Evolutionary conservation across 2,888 invertebrate genomes (phyloP).

Genomic region (Mythimna loreyi): DNA sequence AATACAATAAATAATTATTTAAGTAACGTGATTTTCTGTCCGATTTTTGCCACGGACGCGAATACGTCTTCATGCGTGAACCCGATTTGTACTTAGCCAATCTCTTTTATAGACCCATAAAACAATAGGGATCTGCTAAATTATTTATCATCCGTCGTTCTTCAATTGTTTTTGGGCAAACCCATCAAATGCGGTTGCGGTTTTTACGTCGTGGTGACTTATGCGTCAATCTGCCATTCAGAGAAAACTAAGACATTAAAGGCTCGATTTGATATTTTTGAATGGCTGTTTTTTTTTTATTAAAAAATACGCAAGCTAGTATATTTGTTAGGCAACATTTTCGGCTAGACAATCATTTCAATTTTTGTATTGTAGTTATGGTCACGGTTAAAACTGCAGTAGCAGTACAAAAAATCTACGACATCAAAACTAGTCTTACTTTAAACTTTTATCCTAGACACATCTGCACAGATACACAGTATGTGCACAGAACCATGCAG

Average conservation of each 20-base stretch:
- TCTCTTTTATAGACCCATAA: no score
- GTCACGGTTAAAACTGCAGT: not conserved
- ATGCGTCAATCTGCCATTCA: slow-evolving; percentile 21
- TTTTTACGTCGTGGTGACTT: slow-evolving; percentile 34
- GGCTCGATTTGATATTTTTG: no score
- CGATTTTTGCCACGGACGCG: no score
- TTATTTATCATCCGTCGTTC: slow-evolving; percentile 22
- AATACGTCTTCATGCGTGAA: no score
- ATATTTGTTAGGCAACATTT: no score
- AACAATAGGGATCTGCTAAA: slow-evolving; percentile 5
- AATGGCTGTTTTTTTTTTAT: no score
- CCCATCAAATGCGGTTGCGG: slow-evolving; percentile 17
- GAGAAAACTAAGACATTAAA: not conserved
- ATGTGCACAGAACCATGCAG: not conserved
- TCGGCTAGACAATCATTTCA: not conserved
- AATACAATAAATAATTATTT: no score
- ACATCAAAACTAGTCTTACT: not conserved
- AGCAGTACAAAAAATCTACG: not conserved
- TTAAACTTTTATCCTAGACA: not conserved
- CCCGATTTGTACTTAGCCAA: no score
- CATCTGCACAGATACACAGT: not conserved
- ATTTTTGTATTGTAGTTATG: not conserved
- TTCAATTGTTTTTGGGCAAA: slow-evolving; percentile 15
- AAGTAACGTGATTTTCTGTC: no score
- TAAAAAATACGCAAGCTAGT: no score